A percentile compares a stretch with the other conserved stretches of the same genome.
Evolutionary conservation across 2,888 invertebrate species (phyloP).

Genomic region (Minunthozetes semirufus): DNA sequence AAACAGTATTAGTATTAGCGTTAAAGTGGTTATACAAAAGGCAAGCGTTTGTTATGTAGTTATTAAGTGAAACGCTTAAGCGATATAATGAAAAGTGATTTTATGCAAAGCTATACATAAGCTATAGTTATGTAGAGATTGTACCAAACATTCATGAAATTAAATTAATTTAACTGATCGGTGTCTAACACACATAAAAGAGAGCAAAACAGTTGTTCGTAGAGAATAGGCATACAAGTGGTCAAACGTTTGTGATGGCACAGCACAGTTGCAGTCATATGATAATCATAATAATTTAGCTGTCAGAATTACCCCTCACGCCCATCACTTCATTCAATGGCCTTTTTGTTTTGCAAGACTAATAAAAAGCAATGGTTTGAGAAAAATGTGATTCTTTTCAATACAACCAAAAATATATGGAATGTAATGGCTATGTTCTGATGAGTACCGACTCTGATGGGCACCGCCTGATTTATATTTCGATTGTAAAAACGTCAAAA

Average conservation of each 20-base stretch:
- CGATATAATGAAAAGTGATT: not conserved
- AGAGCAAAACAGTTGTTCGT: not conserved
- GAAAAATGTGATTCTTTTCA: not conserved
- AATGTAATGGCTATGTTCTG: not conserved
- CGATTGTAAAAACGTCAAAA: constrained; percentile 28
- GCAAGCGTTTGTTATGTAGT: not conserved
- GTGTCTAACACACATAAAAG: not conserved
- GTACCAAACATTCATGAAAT: not conserved
- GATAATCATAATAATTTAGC: constrained; percentile 26
- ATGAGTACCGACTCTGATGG: not conserved
- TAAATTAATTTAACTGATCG: constrained; percentile 16
- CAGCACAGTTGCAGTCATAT: constrained; percentile 3
- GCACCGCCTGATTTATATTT: constrained; percentile 27
- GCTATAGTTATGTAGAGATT: not conserved
- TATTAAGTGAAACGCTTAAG: not conserved
- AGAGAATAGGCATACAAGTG: not conserved
- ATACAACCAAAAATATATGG: not conserved
- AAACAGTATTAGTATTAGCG: too few relatives aligned
- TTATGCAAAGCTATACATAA: not conserved
- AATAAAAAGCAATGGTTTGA: constrained; percentile 23
- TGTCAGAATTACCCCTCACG: constrained; percentile 20
- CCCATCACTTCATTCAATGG: constrained; percentile 27
- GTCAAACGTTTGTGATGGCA: constrained; percentile 10
- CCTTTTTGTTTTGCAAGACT: constrained; percentile 26
- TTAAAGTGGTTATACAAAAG: not conserved